Percentiles rank a stretch among this genome's conserved stretches.
Evolutionary conservation across 2,797 vertebrate species (phyloP).

Genomic region (Pempheris klunzingeri): DNA sequence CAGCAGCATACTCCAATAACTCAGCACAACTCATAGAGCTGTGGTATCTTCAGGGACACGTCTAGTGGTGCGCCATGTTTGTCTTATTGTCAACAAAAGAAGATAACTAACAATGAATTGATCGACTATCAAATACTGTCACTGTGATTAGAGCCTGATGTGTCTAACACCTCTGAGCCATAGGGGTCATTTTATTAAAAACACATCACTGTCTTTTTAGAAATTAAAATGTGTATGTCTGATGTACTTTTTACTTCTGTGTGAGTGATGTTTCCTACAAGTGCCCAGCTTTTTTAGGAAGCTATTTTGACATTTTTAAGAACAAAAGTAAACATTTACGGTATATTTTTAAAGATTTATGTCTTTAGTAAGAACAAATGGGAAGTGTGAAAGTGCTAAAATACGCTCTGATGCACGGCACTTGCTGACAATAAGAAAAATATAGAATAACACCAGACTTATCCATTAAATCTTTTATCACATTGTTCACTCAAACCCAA

Average conservation of each 20-base stretch:
- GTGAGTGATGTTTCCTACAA: background rate
- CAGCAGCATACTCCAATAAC: conserved; percentile 71
- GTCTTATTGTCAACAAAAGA: conserved; percentile 35
- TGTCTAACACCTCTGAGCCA: too few relatives aligned
- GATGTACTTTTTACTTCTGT: background rate
- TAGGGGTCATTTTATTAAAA: too few relatives aligned
- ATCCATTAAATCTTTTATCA: conserved; percentile 36
- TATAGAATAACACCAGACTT: conserved; percentile 6
- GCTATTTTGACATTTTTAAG: background rate
- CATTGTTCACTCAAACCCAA: conserved; percentile 53
- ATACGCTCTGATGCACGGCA: background rate
- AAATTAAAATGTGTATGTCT: conserved; percentile 13
- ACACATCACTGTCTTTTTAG: too few relatives aligned
- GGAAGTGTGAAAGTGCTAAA: background rate
- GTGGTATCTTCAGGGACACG: conserved; percentile 42
- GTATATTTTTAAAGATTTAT: background rate
- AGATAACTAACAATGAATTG: background rate
- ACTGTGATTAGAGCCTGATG: background rate
- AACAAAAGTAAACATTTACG: background rate
- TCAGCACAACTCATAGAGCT: conserved; percentile 81
- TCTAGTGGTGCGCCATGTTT: background rate
- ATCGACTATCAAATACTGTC: background rate
- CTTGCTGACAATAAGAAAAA: conserved; percentile 36
- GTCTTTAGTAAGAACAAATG: background rate
- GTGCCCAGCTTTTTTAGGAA: background rate